These are phyloP conservation scores for Micromys minutus DNA, from an alignment of 2,113 vertebrate species.

Conservation along the genomic window DNA sequence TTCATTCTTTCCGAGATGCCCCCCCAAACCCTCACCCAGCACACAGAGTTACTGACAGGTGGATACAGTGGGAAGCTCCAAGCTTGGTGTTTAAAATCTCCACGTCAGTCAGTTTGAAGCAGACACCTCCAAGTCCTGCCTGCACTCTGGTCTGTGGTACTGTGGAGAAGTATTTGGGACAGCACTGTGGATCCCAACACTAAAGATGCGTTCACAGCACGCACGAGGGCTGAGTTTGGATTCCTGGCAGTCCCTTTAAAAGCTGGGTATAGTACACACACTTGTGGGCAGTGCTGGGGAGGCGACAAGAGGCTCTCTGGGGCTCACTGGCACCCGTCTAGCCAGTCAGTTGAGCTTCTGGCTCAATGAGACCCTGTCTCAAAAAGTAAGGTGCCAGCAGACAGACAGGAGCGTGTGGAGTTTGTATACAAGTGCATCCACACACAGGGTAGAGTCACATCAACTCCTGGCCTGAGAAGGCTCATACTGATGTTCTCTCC, in stretches of 20 bases:
- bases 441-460: neutral
- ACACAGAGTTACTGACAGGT: neutral
- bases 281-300: neutral
- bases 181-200: neutral
- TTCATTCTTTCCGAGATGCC: slow-evolving; percentile 16
- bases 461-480: neutral
- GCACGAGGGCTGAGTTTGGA: neutral
- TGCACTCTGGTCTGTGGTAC: neutral
- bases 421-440: no score
- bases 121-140: neutral
- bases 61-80: neutral
- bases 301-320: no score
- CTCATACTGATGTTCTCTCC: neutral
- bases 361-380: neutral
- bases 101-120: slow-evolving; percentile 5
- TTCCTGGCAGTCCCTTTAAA: neutral
- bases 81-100: neutral
- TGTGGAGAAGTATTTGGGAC: neutral
- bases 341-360: neutral
- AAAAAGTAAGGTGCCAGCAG: neutral
- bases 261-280: no score
- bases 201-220: neutral
- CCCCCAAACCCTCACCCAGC: no score
- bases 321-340: neutral
- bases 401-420: neutral